phyloP scores from a whole-genome alignment of 2,888 invertebrate species.

The Brachynemurus nebulosus region DNA sequence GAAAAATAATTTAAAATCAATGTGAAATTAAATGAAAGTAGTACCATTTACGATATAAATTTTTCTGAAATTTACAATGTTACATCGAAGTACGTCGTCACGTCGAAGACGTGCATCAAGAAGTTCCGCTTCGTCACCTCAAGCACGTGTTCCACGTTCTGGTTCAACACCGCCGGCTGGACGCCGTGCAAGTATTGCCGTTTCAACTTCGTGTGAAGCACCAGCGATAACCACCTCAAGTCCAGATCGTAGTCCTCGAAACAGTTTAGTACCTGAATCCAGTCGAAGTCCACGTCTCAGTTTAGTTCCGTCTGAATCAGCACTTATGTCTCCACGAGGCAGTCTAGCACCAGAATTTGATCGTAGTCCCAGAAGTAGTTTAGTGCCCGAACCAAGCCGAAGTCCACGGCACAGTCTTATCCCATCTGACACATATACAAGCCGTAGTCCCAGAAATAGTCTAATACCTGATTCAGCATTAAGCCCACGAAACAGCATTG shows the following conservation, averaged over 20 bases:
- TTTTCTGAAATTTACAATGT: too few relatives aligned
- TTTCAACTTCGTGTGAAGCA: slow-evolving; percentile 23
- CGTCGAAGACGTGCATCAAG: slow-evolving; percentile 51
- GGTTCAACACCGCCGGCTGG: slow-evolving; percentile 25
- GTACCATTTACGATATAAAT: too few relatives aligned
- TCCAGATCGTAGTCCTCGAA: slow-evolving; percentile 41
- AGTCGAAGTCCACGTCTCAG: slow-evolving; percentile 42
- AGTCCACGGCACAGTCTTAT: slow-evolving; percentile 46
- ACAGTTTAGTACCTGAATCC: slow-evolving; percentile 43
- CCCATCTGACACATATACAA: slow-evolving; percentile 34
- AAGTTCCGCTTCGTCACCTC: slow-evolving; percentile 49
- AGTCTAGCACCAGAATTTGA: slow-evolving; percentile 41
- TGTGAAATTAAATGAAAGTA: too few relatives aligned
- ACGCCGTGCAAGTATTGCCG: slow-evolving; percentile 30
- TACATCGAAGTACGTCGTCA: slow-evolving; percentile 52
- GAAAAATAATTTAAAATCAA: too few relatives aligned
- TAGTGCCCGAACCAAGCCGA: slow-evolving; percentile 25
- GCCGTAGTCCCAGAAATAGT: slow-evolving; percentile 36
- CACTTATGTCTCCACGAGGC: slow-evolving; percentile 34
- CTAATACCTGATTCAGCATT: slow-evolving; percentile 34
- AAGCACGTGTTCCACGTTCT: slow-evolving; percentile 38
- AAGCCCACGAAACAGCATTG: slow-evolving; percentile 42
- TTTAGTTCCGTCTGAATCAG: slow-evolving; percentile 42
- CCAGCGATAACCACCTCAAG: slow-evolving; percentile 26
- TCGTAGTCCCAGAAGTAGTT: slow-evolving; percentile 40